These are phyloP conservation scores for Ataeniobius toweri DNA, from an alignment of 2,797 vertebrate genomes.

Conservation along the genomic window DNA sequence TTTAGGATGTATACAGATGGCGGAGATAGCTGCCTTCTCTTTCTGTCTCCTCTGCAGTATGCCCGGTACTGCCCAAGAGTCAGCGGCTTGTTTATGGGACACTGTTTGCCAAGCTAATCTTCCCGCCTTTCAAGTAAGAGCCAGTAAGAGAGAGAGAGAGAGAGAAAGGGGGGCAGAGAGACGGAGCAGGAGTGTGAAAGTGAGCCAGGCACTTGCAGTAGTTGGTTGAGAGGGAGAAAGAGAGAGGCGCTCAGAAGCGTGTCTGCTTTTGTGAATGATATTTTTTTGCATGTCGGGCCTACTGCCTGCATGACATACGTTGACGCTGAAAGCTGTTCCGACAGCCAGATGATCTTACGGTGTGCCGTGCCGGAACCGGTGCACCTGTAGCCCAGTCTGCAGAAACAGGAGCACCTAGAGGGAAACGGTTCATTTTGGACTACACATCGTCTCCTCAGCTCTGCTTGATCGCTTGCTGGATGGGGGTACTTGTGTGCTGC, in stretches of 20 bases:
- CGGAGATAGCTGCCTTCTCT: constrained; percentile 47
- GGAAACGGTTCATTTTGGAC: constrained; percentile 37
- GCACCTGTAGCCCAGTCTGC: constrained; percentile 70
- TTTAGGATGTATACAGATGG: constrained; percentile 66
- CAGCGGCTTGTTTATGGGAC: constrained; percentile 82
- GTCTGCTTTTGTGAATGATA: constrained; percentile 53
- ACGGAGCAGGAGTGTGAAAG: constrained; percentile 62
- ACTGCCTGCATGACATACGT: constrained; percentile 6
- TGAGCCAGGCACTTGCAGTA: constrained; percentile 69
- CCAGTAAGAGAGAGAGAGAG: constrained; percentile 50
- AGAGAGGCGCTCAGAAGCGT: constrained; percentile 50
- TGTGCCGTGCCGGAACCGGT: constrained; percentile 53
- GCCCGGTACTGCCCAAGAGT: constrained; percentile 68
- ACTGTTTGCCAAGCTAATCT: constrained; percentile 83
- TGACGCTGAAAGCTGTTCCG: constrained; percentile 17
- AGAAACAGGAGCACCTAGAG: constrained; percentile 29
- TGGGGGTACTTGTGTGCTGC: constrained; percentile 87
- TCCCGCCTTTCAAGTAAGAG: constrained; percentile 79
- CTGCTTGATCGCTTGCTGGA: constrained; percentile 63
- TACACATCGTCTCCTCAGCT: constrained; percentile 49
- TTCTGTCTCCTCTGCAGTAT: constrained; percentile 66
- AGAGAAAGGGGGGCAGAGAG: constrained; percentile 14
- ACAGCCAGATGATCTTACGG: constrained; percentile 18
- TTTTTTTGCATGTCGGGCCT: background rate
- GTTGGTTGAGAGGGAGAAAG: constrained; percentile 56